Base-by-base conservation (phyloP, 2,888 invertebrate species). In the Folsomia manolachei region DNA sequence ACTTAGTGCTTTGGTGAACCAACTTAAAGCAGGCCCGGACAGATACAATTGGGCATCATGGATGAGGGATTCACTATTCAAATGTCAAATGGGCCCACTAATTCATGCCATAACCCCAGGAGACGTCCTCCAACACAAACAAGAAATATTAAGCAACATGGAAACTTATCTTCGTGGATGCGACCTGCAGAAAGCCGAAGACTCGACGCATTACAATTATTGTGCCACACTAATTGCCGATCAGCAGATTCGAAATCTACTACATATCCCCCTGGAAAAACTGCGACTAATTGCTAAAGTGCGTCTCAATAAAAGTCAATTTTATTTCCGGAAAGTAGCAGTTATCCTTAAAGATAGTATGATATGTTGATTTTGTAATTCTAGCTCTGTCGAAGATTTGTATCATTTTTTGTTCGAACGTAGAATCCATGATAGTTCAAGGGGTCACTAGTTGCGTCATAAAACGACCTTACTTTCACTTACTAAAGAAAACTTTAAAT, bases 31-130 rank as follows among this genome's bases (percentile, higher is more conserved):
- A 62, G 69, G 27, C 18, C 27, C 19, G 1, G 27, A 69, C 9
- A 26, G 23, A 62, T 69, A 39, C 24, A 69, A 69, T n/a, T 69
- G 69, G 69, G 1, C 24, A 2, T 1, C 14, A 4, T 27, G 62
- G 2, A 1, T 61, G 1, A 26, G 27, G n/a, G n/a, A 62, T 1
- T 23, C 62, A 4, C 24, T 69, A 1, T 1, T 14, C 9, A 39
- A 19, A 51, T 11, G 19, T 23, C 18, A 51, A 14, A 4, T 51
- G 4, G 19, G 21, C n/a, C 51, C 39, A 11, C 23, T 66, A 1
- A 4, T 27, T 11, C 39, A 66, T 2, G 2, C 9, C n/a, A 27
- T 19, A 9, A 27, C 24, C 9, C n/a, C 64, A 2, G 2, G 9
- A 19, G 25, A 27, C 4, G n/a, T 64, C 4, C 19, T 27, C 2